Evolutionary conservation across 2,113 vertebrate genomes (phyloP).

Genomic region (Megaceryle torquata): DNA sequence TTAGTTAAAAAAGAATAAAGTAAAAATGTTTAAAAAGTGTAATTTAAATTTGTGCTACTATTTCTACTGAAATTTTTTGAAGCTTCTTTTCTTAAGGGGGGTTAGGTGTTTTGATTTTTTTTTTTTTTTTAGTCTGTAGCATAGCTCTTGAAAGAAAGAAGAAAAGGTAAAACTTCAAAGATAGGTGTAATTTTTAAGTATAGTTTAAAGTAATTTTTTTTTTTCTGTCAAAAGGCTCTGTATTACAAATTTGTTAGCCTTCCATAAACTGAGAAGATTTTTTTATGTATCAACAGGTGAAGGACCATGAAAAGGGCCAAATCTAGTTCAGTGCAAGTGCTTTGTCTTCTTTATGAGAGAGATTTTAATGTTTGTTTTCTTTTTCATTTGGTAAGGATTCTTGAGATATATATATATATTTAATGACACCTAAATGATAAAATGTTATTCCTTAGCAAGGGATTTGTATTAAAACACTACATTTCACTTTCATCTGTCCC

Average conservation of each 20-base stretch:
- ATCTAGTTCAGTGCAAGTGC: not conserved
- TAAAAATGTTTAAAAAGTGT: not conserved
- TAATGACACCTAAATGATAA: not conserved
- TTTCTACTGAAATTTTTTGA: not conserved
- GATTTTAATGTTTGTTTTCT: not conserved
- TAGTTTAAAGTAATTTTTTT: not conserved
- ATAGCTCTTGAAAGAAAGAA: not conserved
- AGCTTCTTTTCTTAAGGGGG: not conserved
- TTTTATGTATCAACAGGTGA: constrained; percentile 35
- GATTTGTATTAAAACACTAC: not conserved
- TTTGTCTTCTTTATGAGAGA: not conserved
- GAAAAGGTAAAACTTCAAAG: not conserved
- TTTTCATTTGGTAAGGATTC: not conserved
- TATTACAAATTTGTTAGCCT: not conserved
- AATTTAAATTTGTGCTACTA: not conserved
- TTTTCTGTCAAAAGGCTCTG: not conserved
- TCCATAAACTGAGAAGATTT: not conserved
- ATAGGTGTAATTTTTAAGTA: not conserved
- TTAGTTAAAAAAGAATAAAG: not conserved
- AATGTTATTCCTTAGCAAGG: not conserved
- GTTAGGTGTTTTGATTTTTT: not conserved
- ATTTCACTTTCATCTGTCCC: not conserved
- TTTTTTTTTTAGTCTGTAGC: not conserved
- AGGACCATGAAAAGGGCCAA: not conserved
- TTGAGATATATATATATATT: not conserved